Evolutionary conservation across 2,888 invertebrate genomes (phyloP).

Genomic region (Lissocephala sabroskyi): DNA sequence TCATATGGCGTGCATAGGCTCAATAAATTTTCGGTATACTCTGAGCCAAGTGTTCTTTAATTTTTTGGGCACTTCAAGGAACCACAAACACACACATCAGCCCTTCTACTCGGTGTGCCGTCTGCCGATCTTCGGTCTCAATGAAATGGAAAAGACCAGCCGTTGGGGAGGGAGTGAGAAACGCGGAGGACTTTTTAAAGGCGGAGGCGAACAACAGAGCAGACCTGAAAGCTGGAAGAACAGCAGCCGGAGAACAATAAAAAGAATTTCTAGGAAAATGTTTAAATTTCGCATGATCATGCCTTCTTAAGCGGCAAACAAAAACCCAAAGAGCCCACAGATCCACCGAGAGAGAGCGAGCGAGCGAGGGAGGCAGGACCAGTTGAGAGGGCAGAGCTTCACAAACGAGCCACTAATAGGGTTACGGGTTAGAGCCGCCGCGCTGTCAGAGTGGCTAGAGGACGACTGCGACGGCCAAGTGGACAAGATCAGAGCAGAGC

Average conservation of each 20-base stretch:
- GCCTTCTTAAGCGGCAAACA: conserved; percentile 31
- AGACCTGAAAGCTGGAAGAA: neutral
- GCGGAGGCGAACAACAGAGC: conserved; percentile 9
- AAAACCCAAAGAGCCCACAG: conserved; percentile 13
- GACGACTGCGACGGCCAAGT: conserved; percentile 13
- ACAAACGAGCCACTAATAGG: conserved; percentile 28
- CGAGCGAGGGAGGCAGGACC: neutral
- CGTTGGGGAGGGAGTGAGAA: too few species aligned
- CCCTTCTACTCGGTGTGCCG: too few species aligned
- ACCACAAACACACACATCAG: too few species aligned
- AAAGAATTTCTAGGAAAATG: conserved; percentile 48
- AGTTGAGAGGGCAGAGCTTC: conserved; percentile 8
- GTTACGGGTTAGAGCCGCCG: conserved; percentile 22
- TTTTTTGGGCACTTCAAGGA: too few species aligned
- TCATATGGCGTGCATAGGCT: too few species aligned
- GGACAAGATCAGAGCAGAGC: conserved; percentile 8
- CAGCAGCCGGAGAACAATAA: conserved; percentile 12
- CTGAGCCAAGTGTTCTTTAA: too few species aligned
- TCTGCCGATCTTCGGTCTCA: too few species aligned
- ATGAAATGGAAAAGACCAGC: too few species aligned
- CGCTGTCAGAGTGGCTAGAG: conserved; percentile 7
- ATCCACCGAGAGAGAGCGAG: neutral
- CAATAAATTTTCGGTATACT: too few species aligned
- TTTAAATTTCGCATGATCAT: conserved; percentile 48
- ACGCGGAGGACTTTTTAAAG: too few species aligned